phyloP scores from a whole-genome alignment of 2,797 vertebrate species.

The Cyclopterus lumpus region DNA sequence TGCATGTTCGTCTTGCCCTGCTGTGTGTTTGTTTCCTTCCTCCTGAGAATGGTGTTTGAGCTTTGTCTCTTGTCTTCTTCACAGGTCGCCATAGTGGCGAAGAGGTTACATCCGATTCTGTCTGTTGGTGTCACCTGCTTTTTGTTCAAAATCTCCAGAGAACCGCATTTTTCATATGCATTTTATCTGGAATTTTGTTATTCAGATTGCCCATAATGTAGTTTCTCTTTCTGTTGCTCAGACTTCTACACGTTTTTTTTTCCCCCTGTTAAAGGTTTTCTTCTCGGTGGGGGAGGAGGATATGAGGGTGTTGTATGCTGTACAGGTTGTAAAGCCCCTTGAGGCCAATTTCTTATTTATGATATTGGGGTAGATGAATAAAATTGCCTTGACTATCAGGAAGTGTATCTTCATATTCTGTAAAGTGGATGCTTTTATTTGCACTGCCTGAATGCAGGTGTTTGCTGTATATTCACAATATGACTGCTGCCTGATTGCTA shows the following conservation, averaged over 20 bases:
- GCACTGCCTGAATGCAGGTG: slow-evolving; percentile 40
- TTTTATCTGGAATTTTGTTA: too few relatives aligned
- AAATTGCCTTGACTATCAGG: neutral
- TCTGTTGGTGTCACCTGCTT: too few relatives aligned
- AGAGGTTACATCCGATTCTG: neutral
- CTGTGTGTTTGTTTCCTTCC: neutral
- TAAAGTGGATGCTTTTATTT: slow-evolving; percentile 23
- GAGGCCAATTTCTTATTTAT: neutral
- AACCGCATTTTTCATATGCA: too few relatives aligned
- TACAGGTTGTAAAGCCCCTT: neutral
- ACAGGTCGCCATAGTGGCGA: neutral
- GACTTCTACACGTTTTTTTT: too few relatives aligned
- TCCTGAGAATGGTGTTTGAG: neutral
- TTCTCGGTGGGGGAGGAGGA: too few relatives aligned
- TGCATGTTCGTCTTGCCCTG: slow-evolving; percentile 1
- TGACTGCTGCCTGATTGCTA: slow-evolving; percentile 62
- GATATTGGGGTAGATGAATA: neutral
- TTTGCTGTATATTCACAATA: slow-evolving; percentile 46
- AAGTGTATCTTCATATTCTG: slow-evolving; percentile 6
- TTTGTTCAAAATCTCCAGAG: too few relatives aligned
- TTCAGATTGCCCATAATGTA: neutral
- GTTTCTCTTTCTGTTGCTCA: neutral
- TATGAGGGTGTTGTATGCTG: neutral
- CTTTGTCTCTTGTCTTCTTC: neutral
- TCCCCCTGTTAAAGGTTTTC: too few relatives aligned